Evolutionary conservation across 2,888 invertebrate genomes (phyloP).

Genomic region (Hirtodrosophila cameraria): DNA sequence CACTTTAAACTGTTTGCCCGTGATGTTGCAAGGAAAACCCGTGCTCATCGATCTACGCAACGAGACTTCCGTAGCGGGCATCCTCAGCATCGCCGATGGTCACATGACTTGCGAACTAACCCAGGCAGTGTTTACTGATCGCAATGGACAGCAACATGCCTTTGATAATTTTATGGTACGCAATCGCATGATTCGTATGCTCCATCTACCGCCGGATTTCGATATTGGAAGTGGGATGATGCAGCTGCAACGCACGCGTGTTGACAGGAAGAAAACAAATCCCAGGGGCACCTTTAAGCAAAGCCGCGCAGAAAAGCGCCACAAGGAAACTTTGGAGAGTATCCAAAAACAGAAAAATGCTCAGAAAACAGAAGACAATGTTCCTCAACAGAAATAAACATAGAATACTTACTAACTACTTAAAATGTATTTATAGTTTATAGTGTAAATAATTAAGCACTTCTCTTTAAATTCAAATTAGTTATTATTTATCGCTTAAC

Average conservation of each 20-base stretch:
- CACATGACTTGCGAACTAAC: slow-evolving; percentile 81
- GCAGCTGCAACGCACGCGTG: slow-evolving; percentile 39
- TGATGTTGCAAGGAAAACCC: slow-evolving; percentile 73
- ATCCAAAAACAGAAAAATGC: slow-evolving; percentile 53
- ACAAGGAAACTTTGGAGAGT: slow-evolving; percentile 74
- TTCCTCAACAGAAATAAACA: no score
- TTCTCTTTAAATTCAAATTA: no score
- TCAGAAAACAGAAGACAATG: background rate
- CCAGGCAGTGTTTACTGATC: slow-evolving; percentile 82
- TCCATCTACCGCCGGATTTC: slow-evolving; percentile 78
- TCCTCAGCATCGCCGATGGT: slow-evolving; percentile 79
- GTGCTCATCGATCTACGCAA: slow-evolving; percentile 83
- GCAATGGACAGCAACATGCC: slow-evolving; percentile 76
- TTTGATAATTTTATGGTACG: slow-evolving; percentile 82
- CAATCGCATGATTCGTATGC: slow-evolving; percentile 80
- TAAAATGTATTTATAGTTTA: no score
- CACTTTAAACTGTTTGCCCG: slow-evolving; percentile 78
- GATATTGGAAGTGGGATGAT: slow-evolving; percentile 65
- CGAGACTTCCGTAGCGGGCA: slow-evolving; percentile 82
- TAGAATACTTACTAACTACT: no score
- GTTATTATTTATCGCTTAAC: no score
- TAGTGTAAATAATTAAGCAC: no score
- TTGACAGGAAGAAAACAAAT: slow-evolving; percentile 12
- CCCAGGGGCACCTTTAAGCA: slow-evolving; percentile 75
- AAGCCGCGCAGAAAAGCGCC: slow-evolving; percentile 72